A percentile compares a stretch with the other conserved stretches of the same genome.
phyloP scores from a whole-genome alignment of 2,797 vertebrate genomes.

The Peromyscus nudipes region DNA sequence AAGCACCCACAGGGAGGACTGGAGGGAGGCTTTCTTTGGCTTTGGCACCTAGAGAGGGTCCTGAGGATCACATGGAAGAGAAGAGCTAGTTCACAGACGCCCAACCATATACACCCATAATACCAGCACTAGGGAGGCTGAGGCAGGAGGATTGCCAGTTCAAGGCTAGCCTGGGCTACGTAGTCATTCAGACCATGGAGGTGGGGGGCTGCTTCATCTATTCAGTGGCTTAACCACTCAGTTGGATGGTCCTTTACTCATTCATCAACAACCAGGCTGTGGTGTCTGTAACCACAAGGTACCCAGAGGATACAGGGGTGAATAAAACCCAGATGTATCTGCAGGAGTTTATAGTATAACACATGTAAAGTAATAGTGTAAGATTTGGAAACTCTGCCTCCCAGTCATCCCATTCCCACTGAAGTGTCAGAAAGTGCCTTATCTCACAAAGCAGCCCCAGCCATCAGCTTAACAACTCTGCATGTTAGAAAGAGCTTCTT shows the following conservation, averaged over 20 bases:
- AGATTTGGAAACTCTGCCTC: not conserved
- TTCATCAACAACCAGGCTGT: not conserved
- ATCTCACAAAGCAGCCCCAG: not conserved
- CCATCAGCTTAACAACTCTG: not conserved
- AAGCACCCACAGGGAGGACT: not conserved
- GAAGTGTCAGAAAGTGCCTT: not conserved
- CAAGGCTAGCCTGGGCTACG: not conserved
- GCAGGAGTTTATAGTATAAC: not conserved
- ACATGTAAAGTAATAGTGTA: not conserved
- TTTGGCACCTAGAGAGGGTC: not conserved
- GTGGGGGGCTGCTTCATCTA: not conserved
- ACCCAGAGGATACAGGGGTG: rapidly evolving
- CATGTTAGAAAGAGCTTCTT: not conserved
- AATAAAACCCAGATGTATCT: not conserved
- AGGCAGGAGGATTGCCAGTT: not conserved
- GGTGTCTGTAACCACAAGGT: not conserved
- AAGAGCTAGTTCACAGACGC: not conserved
- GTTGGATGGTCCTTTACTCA: not conserved
- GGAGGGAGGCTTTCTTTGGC: not conserved
- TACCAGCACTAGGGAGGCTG: not conserved
- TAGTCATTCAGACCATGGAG: not conserved
- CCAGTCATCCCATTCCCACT: not conserved
- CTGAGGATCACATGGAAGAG: not conserved
- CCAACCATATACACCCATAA: not conserved
- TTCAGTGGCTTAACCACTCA: not conserved